phyloP scores from a whole-genome alignment of 2,888 invertebrate species.

The Smittia sp. region DNA sequence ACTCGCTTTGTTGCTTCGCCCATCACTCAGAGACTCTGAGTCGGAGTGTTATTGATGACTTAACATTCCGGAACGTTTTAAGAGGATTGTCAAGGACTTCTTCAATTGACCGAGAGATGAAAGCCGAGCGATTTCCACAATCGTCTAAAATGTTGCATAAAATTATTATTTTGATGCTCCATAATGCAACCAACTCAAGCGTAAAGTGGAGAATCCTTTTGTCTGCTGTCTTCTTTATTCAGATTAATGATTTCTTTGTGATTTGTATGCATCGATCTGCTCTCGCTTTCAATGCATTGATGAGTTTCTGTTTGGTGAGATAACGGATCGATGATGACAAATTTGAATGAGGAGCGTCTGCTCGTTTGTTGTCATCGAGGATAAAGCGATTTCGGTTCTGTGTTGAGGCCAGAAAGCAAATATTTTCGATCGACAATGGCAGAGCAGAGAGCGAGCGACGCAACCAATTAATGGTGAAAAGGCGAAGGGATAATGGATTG shows the following conservation, averaged over 20 bases:
- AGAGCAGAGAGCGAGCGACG: neutral
- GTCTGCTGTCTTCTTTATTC: neutral
- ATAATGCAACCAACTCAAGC: neutral
- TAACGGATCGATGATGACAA: conserved; percentile 29
- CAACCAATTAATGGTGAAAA: conserved; percentile 1
- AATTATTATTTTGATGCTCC: conserved; percentile 32
- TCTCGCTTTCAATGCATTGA: neutral
- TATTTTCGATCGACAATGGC: conserved; percentile 21
- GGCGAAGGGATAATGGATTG: conserved; percentile 16
- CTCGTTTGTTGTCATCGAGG: conserved; percentile 4
- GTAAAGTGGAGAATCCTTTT: conserved; percentile 2
- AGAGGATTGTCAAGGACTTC: conserved; percentile 36
- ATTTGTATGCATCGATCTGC: neutral
- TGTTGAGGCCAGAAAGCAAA: conserved; percentile 11
- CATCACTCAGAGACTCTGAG: neutral
- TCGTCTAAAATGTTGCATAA: conserved; percentile 27
- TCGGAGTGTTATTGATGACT: conserved; percentile 34
- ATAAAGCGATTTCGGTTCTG: neutral
- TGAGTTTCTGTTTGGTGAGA: neutral
- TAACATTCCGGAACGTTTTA: neutral
- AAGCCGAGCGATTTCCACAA: neutral
- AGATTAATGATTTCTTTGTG: conserved; percentile 32
- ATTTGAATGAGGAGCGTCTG: conserved; percentile 25
- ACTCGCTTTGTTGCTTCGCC: neutral
- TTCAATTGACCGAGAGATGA: conserved; percentile 37